A percentile compares a stretch with the other conserved stretches of the same genome.
Conservation (phyloP, 2,797 vertebrate species). For the Numenius phaeopus region DNA sequence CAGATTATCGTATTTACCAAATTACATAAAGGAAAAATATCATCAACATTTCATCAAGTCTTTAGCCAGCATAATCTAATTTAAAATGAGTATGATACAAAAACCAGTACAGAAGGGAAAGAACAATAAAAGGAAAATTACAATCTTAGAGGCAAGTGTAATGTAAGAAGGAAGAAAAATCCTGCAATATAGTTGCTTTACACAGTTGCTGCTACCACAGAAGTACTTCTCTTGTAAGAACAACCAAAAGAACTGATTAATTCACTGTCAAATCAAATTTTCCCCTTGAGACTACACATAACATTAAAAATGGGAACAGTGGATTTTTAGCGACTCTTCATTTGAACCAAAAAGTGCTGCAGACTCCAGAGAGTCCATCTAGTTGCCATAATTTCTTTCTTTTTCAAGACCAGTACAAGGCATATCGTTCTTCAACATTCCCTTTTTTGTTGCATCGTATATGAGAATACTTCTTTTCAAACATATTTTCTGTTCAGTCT, state of each 20-base stretch:
- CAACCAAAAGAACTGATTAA: conserved; percentile 21
- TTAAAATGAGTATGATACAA: neutral
- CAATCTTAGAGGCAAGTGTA: neutral
- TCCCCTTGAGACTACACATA: neutral
- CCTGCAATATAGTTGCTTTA: neutral
- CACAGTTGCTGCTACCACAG: neutral
- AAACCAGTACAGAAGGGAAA: neutral
- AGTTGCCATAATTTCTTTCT: neutral
- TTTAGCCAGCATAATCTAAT: conserved; percentile 29
- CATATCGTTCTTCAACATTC: neutral
- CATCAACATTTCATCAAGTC: neutral
- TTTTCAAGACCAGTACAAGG: neutral
- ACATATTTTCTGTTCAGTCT: neutral
- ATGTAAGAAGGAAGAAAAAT: neutral
- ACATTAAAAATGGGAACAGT: conserved; percentile 23
- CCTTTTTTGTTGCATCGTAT: neutral
- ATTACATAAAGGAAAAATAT: neutral
- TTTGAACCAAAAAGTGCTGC: neutral
- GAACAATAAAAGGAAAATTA: neutral
- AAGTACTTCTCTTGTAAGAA: neutral
- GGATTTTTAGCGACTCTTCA: neutral
- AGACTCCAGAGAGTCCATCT: neutral
- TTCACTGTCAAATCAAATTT: conserved; percentile 39
- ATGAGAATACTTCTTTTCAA: neutral
- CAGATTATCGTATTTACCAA: neutral